These are phyloP conservation scores for Andrena marginata DNA, from an alignment of 2,888 invertebrate genomes.

Conservation along the genomic window DNA sequence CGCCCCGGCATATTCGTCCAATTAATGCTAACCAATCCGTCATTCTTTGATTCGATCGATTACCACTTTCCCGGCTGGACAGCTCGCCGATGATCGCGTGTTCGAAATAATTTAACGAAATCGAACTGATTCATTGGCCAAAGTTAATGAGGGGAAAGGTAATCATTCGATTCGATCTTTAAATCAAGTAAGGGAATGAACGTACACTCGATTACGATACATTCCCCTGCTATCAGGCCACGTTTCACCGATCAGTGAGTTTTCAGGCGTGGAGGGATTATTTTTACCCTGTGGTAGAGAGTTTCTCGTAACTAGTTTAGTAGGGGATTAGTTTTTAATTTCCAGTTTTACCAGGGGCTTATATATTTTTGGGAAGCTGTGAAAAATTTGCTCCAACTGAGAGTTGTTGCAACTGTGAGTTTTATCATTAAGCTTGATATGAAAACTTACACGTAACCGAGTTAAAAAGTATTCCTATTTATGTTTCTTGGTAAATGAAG, in stretches of 20 bases:
- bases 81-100: not conserved
- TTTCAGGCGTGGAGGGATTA: too few relatives aligned
- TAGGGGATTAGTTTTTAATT: too few relatives aligned
- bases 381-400: too few relatives aligned
- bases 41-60: constrained; percentile 21
- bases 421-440: too few relatives aligned
- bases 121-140: not conserved
- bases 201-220: too few relatives aligned
- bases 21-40: constrained; percentile 26
- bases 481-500: not conserved
- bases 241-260: too few relatives aligned
- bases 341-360: too few relatives aligned
- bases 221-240: too few relatives aligned
- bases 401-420: too few relatives aligned
- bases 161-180: not conserved
- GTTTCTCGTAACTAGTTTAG: too few relatives aligned
- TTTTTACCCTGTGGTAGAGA: too few relatives aligned
- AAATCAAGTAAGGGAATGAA: not conserved
- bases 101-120: not conserved
- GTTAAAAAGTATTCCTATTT: constrained; percentile 1
- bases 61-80: not conserved
- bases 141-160: not conserved
- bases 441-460: not conserved
- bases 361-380: too few relatives aligned
- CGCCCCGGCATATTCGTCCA: constrained; percentile 41